phyloP scores from a whole-genome alignment of 1,140 invertebrate species.

The Lethocerus indicus region DNA sequence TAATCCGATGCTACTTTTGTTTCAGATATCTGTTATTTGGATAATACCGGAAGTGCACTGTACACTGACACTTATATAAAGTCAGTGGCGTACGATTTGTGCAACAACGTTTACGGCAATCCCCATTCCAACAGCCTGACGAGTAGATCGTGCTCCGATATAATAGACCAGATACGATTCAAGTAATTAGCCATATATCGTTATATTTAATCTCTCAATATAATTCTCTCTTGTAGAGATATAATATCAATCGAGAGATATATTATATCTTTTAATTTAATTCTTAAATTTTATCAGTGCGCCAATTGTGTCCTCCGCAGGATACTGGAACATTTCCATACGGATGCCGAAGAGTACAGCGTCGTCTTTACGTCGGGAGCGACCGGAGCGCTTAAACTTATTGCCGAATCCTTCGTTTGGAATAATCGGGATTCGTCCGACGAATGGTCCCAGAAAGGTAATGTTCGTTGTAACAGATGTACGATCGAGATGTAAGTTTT shows the following conservation, averaged over 20 bases:
- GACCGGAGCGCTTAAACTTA: conserved; percentile 63
- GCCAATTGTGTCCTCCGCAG: conserved; percentile 29
- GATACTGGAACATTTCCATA: conserved; percentile 71
- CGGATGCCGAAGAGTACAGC: conserved; percentile 58
- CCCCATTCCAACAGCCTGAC: conserved; percentile 58
- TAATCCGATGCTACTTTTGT: not conserved
- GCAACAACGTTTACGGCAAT: conserved; percentile 62
- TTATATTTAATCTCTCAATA: not conserved
- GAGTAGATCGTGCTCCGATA: conserved; percentile 57
- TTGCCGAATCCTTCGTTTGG: conserved; percentile 66
- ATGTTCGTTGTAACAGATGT: too few species aligned
- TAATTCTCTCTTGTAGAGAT: not conserved
- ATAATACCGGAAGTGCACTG: conserved; percentile 76
- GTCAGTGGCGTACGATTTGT: conserved; percentile 42
- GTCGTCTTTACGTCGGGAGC: conserved; percentile 85
- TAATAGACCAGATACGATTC: conserved; percentile 61
- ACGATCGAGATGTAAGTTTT: too few species aligned
- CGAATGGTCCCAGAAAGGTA: too few species aligned
- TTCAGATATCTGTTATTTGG: conserved; percentile 62
- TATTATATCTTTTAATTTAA: not conserved
- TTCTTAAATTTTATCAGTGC: not conserved
- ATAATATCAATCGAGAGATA: not conserved
- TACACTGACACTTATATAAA: conserved; percentile 61
- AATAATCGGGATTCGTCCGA: too few species aligned
- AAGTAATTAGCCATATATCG: conserved; percentile 32